A percentile compares a stretch with the other conserved stretches of the same genome.
These are phyloP conservation scores for Amblyornis subalaris DNA, from an alignment of 2,113 vertebrate species.

Conservation along the genomic window DNA sequence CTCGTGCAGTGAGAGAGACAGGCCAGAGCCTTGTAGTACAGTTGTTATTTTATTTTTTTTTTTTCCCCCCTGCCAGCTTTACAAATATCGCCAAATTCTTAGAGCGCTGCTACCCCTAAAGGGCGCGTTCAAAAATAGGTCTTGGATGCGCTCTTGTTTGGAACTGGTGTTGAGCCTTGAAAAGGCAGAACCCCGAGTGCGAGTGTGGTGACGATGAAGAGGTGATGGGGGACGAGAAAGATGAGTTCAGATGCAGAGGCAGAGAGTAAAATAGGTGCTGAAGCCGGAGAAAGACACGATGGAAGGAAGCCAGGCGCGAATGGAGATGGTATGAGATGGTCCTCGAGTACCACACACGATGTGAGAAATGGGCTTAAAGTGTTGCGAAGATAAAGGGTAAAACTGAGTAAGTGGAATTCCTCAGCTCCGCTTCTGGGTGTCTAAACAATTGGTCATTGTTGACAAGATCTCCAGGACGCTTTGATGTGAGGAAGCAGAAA, in stretches of 20 bases:
- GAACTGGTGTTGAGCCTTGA: background rate
- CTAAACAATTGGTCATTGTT: background rate
- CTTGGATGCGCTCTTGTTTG: background rate
- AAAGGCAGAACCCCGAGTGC: background rate
- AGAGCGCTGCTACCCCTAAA: background rate
- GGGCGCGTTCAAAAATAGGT: background rate
- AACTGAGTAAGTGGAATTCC: constrained; percentile 5
- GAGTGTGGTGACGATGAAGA: background rate
- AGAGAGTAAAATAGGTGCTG: background rate
- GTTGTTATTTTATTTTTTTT: background rate
- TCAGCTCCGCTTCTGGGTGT: background rate
- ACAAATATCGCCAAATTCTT: background rate
- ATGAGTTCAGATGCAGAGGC: background rate
- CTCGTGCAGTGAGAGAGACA: background rate
- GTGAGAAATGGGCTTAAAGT: background rate
- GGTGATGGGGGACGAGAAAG: background rate
- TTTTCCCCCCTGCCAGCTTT: background rate
- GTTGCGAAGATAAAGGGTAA: background rate
- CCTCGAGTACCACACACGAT: background rate
- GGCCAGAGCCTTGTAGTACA: background rate
- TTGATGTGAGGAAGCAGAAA: constrained; percentile 24
- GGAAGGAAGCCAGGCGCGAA: background rate
- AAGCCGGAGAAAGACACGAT: background rate
- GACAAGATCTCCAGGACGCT: constrained; percentile 1
- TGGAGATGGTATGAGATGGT: background rate